A percentile compares a stretch with the other conserved stretches of the same genome.
Conservation (phyloP, 2,113 vertebrate genomes). For the Gavia stellata region DNA sequence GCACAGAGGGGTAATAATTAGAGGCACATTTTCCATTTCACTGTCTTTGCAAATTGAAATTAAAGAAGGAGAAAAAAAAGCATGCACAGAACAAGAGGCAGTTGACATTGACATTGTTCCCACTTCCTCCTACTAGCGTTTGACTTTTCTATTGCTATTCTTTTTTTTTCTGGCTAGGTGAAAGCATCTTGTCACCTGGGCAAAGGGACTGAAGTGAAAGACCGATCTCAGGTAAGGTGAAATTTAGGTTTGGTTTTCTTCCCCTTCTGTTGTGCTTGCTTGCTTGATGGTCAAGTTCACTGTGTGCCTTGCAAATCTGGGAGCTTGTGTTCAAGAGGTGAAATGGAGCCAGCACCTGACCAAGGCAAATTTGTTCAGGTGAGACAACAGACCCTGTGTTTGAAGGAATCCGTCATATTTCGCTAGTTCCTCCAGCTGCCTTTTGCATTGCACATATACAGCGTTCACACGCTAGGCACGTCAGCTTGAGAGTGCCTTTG, state of each 20-base stretch:
- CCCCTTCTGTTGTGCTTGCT: neutral
- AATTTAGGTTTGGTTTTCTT: neutral
- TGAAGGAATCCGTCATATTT: neutral
- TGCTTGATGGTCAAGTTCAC: neutral
- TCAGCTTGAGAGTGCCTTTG: neutral
- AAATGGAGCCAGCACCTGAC: neutral
- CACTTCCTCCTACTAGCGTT: neutral
- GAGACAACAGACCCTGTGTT: neutral
- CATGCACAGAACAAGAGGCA: neutral
- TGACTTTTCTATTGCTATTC: neutral
- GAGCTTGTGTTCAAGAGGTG: neutral
- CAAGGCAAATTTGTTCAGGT: neutral
- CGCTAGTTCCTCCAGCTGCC: neutral
- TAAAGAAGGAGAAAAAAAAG: neutral
- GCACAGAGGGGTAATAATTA: constrained; percentile 67
- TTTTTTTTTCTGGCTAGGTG: neutral
- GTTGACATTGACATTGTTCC: neutral
- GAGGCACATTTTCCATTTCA: constrained; percentile 70
- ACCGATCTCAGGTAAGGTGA: neutral
- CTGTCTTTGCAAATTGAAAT: constrained; percentile 67
- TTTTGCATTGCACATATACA: neutral
- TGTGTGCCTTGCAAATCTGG: neutral
- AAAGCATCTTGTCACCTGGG: neutral
- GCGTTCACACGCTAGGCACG: accelerated
- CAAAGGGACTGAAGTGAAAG: neutral